Percentiles rank a stretch among this genome's conserved stretches.
These are phyloP conservation scores for Rhysida immarginata DNA, from an alignment of 1,140 invertebrate species.

Conservation along the genomic window DNA sequence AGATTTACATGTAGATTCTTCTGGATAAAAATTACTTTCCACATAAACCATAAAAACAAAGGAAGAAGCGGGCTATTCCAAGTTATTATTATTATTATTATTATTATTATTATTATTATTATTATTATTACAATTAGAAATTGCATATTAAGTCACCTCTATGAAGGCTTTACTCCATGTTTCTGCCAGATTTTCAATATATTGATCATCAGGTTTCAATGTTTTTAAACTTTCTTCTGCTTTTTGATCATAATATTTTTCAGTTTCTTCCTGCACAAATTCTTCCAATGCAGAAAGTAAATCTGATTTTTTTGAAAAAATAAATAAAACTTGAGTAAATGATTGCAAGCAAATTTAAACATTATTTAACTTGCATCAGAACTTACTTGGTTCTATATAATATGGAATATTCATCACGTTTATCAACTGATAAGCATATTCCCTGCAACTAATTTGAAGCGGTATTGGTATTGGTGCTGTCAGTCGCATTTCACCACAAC, in stretches of 20 bases:
- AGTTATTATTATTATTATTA: background rate
- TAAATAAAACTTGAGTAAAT: constrained; percentile 25
- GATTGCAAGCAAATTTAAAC: constrained; percentile 26
- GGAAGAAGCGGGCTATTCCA: background rate
- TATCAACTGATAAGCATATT: constrained; percentile 48
- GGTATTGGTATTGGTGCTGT: constrained; percentile 3
- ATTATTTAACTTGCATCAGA: constrained; percentile 6
- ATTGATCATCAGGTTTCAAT: constrained; percentile 36
- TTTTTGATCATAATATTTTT: constrained; percentile 35
- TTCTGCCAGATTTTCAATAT: constrained; percentile 48
- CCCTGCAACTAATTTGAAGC: constrained; percentile 26
- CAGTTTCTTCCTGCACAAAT: constrained; percentile 33
- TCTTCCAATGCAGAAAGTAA: constrained; percentile 24
- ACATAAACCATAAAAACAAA: background rate
- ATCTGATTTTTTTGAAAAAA: constrained; percentile 22
- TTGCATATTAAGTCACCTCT: constrained; percentile 37
- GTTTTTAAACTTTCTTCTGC: constrained; percentile 33
- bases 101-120: background rate
- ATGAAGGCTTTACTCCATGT: constrained; percentile 51
- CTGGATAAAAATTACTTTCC: background rate
- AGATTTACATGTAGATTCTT: background rate
- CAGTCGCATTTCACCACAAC: too few relatives aligned
- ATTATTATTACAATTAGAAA: background rate
- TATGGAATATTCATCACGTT: constrained; percentile 51
- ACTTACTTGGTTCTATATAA: constrained; percentile 42